phyloP scores from a whole-genome alignment of 2,113 vertebrate species.

The Oreochromis niloticus region DNA sequence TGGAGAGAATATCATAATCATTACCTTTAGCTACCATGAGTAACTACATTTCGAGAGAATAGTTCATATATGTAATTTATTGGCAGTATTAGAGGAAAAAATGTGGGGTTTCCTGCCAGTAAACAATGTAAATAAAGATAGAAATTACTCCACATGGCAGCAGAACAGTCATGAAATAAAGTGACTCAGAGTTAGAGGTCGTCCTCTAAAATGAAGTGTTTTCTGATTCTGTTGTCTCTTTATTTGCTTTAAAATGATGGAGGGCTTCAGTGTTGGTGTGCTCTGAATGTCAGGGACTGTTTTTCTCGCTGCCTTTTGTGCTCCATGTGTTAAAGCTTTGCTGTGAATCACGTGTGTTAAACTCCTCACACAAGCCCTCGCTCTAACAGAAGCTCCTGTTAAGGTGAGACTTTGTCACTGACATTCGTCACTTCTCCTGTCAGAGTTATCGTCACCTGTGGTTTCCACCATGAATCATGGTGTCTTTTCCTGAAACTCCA shows the following conservation, averaged over 20 bases:
- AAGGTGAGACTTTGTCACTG: not conserved
- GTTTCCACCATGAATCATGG: not conserved
- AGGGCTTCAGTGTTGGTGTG: not conserved
- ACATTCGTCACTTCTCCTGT: not conserved
- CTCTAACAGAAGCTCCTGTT: not conserved
- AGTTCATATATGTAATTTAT: not conserved
- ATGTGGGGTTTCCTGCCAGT: not conserved
- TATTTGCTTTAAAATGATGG: not conserved
- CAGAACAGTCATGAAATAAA: not conserved
- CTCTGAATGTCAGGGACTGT: not conserved
- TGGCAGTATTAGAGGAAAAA: not conserved
- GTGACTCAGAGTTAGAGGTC: not conserved
- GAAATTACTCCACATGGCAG: not conserved
- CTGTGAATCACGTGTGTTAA: not conserved
- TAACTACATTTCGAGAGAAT: accelerated
- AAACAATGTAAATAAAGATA: not conserved
- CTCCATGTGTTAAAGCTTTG: not conserved
- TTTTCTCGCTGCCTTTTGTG: not conserved
- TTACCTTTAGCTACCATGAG: not conserved
- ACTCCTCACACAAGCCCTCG: not conserved
- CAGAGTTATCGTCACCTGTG: not conserved
- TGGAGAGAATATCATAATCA: not conserved
- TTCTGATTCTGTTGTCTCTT: not conserved
- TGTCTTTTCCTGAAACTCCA: not conserved
- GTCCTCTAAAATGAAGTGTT: not conserved